phyloP scores from a whole-genome alignment of 30 jellyfish, hydroid and myxozoan genomes.

The Rhopilema esculentum region DNA sequence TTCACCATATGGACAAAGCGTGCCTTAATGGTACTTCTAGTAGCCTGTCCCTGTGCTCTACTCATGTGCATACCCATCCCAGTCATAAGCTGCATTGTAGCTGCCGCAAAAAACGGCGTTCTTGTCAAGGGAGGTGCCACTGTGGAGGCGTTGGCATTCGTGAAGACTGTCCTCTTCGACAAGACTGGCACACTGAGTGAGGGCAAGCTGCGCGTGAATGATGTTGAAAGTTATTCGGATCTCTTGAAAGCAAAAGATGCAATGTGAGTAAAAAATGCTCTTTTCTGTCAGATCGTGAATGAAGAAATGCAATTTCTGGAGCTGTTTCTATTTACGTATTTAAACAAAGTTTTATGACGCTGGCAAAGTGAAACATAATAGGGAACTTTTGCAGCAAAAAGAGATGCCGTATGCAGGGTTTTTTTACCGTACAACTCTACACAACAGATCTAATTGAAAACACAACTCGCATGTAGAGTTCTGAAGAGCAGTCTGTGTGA shows the following conservation, averaged over 20 bases:
- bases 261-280: neutral
- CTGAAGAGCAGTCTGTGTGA: no score
- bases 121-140: conserved; percentile 72
- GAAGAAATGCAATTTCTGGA: no score
- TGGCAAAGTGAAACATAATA: no score
- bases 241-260: conserved; percentile 11
- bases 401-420: no score
- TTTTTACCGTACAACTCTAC: no score
- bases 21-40: conserved; percentile 57
- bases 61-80: conserved; percentile 81
- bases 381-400: no score
- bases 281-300: neutral
- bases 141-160: conserved; percentile 61
- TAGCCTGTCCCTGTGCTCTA: conserved; percentile 91
- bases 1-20: conserved; percentile 56
- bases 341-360: no score
- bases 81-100: conserved; percentile 65
- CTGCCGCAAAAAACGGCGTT: conserved; percentile 75
- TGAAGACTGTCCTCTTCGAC: conserved; percentile 61
- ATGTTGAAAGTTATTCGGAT: neutral
- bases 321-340: no score
- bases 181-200: conserved; percentile 90
- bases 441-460: no score
- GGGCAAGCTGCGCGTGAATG: conserved; percentile 72
- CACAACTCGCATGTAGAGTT: no score